Conservation (phyloP, 1,140 invertebrate genomes). For the Nilaparvata lugens region DNA sequence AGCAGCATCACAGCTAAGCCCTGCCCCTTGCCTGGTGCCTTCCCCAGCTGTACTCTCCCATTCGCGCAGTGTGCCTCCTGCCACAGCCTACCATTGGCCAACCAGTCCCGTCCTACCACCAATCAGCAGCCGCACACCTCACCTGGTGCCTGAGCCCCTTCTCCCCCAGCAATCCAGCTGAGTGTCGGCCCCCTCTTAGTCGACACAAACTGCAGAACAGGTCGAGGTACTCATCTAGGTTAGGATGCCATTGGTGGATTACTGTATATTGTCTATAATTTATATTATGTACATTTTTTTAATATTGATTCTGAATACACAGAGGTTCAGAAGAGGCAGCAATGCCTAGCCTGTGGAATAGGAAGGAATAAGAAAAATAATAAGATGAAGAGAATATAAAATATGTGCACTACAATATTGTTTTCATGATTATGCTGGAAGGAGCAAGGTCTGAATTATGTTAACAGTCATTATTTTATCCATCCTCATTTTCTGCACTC, state of each 20-base stretch:
- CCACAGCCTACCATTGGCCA: conserved; percentile 55
- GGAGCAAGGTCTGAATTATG: no score
- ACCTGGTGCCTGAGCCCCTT: conserved; percentile 60
- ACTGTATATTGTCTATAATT: background rate
- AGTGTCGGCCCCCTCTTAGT: conserved; percentile 23
- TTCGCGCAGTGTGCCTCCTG: conserved; percentile 44
- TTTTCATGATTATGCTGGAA: no score
- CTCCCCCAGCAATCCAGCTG: conserved; percentile 41
- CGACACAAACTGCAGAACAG: conserved; percentile 14
- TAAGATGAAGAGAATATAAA: no score
- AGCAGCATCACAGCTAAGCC: no score
- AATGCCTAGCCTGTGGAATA: no score
- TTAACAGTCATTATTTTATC: no score
- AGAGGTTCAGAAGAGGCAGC: no score
- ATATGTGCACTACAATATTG: no score
- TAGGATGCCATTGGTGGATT: background rate
- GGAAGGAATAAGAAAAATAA: no score
- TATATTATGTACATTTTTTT: no score
- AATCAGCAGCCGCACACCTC: conserved; percentile 55
- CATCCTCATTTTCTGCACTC: no score
- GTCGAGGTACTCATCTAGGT: conserved; percentile 12
- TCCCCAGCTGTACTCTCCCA: conserved; percentile 46
- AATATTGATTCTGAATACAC: no score
- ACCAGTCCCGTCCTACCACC: conserved; percentile 60
- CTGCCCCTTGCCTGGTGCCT: conserved; percentile 33